phyloP scores from a whole-genome alignment of 2,797 vertebrate genomes.

The Danio tinwini region DNA sequence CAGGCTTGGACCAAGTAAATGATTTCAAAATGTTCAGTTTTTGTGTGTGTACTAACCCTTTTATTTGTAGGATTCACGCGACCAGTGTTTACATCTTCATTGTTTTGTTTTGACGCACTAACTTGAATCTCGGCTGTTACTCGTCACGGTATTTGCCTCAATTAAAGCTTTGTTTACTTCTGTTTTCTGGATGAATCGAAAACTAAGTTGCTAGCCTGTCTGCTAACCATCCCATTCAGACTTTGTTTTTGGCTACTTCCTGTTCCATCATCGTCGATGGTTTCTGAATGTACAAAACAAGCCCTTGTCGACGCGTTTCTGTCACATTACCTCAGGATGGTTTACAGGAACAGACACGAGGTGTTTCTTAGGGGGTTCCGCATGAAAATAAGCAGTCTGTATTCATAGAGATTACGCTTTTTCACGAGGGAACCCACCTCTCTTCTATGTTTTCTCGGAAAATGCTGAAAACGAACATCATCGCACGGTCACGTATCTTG shows the following conservation, averaged over 20 bases:
- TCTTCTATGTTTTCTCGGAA: not conserved
- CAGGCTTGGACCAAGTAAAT: no score
- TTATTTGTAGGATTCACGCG: no score
- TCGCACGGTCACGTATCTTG: not conserved
- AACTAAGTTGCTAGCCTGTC: slow-evolving; percentile 20
- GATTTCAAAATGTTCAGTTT: no score
- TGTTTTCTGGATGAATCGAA: not conserved
- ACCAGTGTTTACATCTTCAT: not conserved
- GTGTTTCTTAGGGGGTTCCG: not conserved
- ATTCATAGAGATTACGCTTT: not conserved
- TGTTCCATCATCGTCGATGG: slow-evolving; percentile 33
- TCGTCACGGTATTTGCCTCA: not conserved
- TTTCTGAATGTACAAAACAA: slow-evolving; percentile 32
- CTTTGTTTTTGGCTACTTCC: slow-evolving; percentile 48
- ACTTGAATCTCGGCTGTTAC: not conserved
- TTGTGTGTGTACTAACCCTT: no score
- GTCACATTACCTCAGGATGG: not conserved
- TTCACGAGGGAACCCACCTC: not conserved
- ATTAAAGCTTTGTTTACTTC: not conserved
- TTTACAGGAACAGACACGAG: not conserved
- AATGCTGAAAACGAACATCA: not conserved
- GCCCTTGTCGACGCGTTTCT: not conserved
- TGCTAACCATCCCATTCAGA: slow-evolving; percentile 34
- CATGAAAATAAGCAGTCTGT: not conserved
- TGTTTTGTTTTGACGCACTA: not conserved